Base-by-base conservation (phyloP, 1,140 invertebrate genomes). In the Colletes gigas region DNA sequence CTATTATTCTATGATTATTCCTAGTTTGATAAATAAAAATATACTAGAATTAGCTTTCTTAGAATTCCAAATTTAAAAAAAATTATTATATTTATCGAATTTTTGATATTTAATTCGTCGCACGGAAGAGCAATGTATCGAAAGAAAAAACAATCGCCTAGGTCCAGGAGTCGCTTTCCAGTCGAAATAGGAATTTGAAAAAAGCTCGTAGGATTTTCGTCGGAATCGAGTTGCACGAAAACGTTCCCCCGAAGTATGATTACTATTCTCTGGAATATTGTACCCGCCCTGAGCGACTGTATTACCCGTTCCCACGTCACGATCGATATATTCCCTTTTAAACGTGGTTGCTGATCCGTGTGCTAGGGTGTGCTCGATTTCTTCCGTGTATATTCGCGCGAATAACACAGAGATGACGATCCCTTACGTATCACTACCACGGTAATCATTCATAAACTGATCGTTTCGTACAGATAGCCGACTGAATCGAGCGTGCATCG, bases 301-400 rank as follows among this genome's bases (percentile, higher is more conserved):
- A 55, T 65, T 73, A 50, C 21, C 19, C 15, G 17, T 15, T 57
- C 7, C 30, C 50, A 4, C 14, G 52, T 60, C 14, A 52, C 55
- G 63, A 80, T 80, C 78, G 71, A 80, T 80, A 80, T 74, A 75
- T 52, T 59, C 71, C 63, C 63, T 59, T 60, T 66, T 74, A 66
- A 79, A 66, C 70, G 5, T 52, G 7, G 7, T 3, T 3, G 5
- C 76, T 21, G 68, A 78, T 71, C n/a, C 70, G 19, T 59, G 60
- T 50, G 41, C 47, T 2, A 17, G 30, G 44, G 57, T 71, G n/a
- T 62, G 57, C 47, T 21, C 47, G 47, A 71, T 71, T 78, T 63
- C 50, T 47, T 78, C 52, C 60, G 47, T 10, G 2, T 52, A 19
- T 9, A 66, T 44, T n/a, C 50, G 39, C 1, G 39, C 30, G 19